Conservation (phyloP, 2,888 invertebrate species). For the Himalopsyche tibetana region DNA sequence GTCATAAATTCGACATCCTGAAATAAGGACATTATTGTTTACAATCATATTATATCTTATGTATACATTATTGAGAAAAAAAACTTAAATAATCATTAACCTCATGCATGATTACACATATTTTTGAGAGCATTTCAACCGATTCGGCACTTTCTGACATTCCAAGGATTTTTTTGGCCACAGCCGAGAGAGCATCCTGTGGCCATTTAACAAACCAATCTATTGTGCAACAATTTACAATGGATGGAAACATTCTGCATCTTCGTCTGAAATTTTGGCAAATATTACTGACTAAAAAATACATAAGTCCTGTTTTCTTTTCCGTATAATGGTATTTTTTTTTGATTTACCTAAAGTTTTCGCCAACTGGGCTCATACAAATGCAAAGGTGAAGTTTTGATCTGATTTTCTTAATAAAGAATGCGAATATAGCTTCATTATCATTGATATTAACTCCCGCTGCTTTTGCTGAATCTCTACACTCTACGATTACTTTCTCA, state of each 20-base stretch:
- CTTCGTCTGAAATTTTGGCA: slow-evolving; percentile 78
- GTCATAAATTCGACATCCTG: slow-evolving; percentile 90
- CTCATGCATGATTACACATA: slow-evolving; percentile 85
- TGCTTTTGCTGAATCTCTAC: slow-evolving; percentile 84
- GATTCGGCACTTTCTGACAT: slow-evolving; percentile 77
- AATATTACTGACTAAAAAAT: too few relatives aligned
- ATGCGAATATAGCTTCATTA: slow-evolving; percentile 90
- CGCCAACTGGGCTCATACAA: slow-evolving; percentile 94
- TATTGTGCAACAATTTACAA: slow-evolving; percentile 95
- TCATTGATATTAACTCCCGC: slow-evolving; percentile 80
- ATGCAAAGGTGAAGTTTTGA: slow-evolving; percentile 90
- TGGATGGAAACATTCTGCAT: slow-evolving; percentile 95
- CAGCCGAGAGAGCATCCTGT: slow-evolving; percentile 89
- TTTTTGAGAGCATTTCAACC: slow-evolving; percentile 76
- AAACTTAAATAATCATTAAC: slow-evolving; percentile 70
- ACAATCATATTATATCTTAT: too few relatives aligned
- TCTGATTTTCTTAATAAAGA: slow-evolving; percentile 89
- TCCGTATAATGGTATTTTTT: background rate
- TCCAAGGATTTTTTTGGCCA: slow-evolving; percentile 84
- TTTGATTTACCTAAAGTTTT: slow-evolving; percentile 83
- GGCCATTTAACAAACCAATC: slow-evolving; percentile 98
- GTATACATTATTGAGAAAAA: too few relatives aligned
- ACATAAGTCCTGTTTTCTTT: background rate
- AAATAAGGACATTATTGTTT: slow-evolving; percentile 52
- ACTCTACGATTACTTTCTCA: slow-evolving; percentile 88